Percentiles rank a stretch among this genome's conserved stretches.
phyloP scores from a whole-genome alignment of 2,797 vertebrate genomes.

The Adrianichthys oophorus region DNA sequence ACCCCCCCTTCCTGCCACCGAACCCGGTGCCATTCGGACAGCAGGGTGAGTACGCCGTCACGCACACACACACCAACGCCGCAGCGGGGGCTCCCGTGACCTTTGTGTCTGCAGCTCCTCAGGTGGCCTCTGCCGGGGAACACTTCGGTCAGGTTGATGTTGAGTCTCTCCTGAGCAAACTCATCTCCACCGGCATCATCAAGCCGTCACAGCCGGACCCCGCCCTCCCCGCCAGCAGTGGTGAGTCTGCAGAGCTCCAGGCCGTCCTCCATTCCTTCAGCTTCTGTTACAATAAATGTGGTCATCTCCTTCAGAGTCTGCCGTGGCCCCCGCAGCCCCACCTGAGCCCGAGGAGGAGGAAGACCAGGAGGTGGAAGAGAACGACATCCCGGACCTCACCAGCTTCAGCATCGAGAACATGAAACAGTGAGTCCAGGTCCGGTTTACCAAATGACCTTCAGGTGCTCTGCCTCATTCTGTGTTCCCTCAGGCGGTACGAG shows the following conservation, averaged over 20 bases:
- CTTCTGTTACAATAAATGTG: background rate
- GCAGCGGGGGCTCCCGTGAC: background rate
- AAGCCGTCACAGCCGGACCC: conserved; percentile 83
- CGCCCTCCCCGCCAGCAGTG: background rate
- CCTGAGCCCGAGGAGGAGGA: conserved; percentile 66
- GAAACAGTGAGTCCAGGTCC: conserved; percentile 85
- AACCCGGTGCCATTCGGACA: conserved; percentile 84
- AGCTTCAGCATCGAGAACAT: conserved; percentile 89
- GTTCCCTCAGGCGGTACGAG: conserved; percentile 85
- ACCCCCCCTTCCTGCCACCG: conserved; percentile 83
- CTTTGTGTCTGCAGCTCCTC: conserved; percentile 56
- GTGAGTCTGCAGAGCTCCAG: conserved; percentile 11
- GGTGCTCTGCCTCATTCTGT: background rate
- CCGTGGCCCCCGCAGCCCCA: conserved; percentile 51
- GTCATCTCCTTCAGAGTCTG: conserved; percentile 43
- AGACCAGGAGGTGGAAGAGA: conserved; percentile 83
- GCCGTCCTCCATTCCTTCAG: background rate
- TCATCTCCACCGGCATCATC: conserved; percentile 92
- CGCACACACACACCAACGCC: too few species aligned
- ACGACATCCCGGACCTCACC: conserved; percentile 89
- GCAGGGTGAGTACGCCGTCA: conserved; percentile 59
- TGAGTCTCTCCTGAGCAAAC: conserved; percentile 92
- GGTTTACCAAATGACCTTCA: background rate
- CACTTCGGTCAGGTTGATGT: conserved; percentile 96
- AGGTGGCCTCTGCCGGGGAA: conserved; percentile 85